These are phyloP conservation scores for Suricata suricatta DNA, from an alignment of 2,113 vertebrate genomes.

Conservation along the genomic window DNA sequence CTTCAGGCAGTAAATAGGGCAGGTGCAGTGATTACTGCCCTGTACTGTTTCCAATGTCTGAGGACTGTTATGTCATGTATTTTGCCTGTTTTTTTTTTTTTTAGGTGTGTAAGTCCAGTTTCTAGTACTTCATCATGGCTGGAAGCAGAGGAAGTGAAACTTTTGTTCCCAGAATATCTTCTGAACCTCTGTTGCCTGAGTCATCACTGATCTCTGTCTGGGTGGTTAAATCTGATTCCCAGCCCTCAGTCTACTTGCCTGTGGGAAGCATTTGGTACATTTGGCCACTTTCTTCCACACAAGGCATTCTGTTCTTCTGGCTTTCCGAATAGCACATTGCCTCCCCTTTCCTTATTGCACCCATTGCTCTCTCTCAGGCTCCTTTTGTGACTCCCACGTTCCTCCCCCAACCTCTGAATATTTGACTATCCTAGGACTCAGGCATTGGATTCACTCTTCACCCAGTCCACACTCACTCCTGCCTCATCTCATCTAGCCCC, in stretches of 20 bases:
- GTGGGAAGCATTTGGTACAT: no score
- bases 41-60: neutral
- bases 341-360: neutral
- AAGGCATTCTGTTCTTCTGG: neutral
- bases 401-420: neutral
- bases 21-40: neutral
- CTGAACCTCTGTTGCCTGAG: neutral
- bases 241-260: neutral
- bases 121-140: neutral
- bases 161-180: no score
- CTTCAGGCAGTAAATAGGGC: no score
- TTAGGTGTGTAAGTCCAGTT: neutral
- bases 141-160: neutral
- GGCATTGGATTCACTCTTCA: neutral
- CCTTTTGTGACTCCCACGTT: neutral
- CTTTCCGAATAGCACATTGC: neutral
- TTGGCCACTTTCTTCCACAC: neutral
- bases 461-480: neutral
- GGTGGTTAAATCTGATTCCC: neutral
- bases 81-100: neutral
- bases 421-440: neutral
- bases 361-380: neutral
- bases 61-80: neutral
- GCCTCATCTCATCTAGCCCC: neutral
- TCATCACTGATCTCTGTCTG: neutral